phyloP scores from a whole-genome alignment of 2,888 invertebrate genomes.

The Mesoligia furuncula region DNA sequence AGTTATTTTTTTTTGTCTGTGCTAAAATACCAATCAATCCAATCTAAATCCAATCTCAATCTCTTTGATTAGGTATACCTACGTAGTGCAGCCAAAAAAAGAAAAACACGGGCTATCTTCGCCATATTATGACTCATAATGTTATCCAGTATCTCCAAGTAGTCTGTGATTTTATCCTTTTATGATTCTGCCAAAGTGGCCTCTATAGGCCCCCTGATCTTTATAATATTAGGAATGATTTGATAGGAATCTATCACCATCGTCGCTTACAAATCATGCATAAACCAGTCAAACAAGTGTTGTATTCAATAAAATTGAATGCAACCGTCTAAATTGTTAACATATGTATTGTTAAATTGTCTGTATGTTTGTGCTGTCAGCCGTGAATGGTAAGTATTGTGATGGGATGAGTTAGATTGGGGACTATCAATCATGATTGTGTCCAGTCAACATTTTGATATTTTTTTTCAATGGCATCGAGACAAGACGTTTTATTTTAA shows the following conservation, averaged over 20 bases:
- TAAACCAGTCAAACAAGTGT: neutral
- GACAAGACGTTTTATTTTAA: neutral
- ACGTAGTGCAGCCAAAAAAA: too few relatives aligned
- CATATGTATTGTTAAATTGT: constrained; percentile 11
- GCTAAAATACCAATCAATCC: too few relatives aligned
- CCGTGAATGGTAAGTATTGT: constrained; percentile 25
- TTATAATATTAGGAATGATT: neutral
- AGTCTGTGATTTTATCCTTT: too few relatives aligned
- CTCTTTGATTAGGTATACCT: too few relatives aligned
- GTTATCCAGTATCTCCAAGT: too few relatives aligned
- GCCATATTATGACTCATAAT: too few relatives aligned
- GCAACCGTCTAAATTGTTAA: constrained; percentile 13
- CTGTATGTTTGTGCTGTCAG: constrained; percentile 30
- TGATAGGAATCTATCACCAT: neutral
- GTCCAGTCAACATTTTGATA: neutral
- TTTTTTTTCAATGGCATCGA: neutral
- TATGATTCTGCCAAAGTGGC: too few relatives aligned
- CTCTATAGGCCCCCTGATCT: neutral
- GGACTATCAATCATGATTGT: constrained; percentile 4
- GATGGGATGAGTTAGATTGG: neutral
- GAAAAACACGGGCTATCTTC: too few relatives aligned
- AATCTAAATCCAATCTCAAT: too few relatives aligned
- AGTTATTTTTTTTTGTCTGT: too few relatives aligned
- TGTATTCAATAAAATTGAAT: constrained; percentile 4
- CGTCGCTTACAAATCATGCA: neutral